Base-by-base conservation (phyloP, 2,888 invertebrate genomes). In the Aphodius sticticus region DNA sequence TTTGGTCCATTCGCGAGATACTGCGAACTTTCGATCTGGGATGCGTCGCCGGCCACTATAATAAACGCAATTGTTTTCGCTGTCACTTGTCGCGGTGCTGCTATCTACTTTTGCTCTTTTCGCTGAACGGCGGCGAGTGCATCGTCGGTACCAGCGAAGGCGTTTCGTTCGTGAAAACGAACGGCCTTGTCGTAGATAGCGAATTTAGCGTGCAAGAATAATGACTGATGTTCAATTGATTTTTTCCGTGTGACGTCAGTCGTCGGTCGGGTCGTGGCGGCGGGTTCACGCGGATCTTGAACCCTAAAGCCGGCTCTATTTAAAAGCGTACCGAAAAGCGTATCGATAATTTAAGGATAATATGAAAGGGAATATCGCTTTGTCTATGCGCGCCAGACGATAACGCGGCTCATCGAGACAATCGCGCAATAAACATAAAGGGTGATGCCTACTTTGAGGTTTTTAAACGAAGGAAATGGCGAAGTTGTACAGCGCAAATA, bases 161-260 rank as follows among this genome's bases (percentile, higher is more conserved):
- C 71, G 71, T 53, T 69, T 37, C 77, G 70, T 70, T 77, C 71
- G 12, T 0, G 36, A 74, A 35, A 12, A 53, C 53, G 53, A 15
- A 76, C 77, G 74, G 70, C 77, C 79, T 79, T 76, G 77, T 79
- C 74, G 77, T 72, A 74, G 78, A 78, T 77, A 76, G 76, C 82
- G 82, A 82, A 80, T 76, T 81, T 81, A 78, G 82, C 82, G 82
- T 82, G 82, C 76, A 77, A 78, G 78, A 26, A 78, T 81, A 82
- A 82, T 83, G 83, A 83, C 79, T 81, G 79, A 79, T 77, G 80
- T 81, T 9, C 81, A 82, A 84, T 84, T 84, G 84, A 84, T 85
- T 84, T 84, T 84, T 83, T 83, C 79, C 81, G 77, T 78, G 81
- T 84, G 85, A 84, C 84, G 84, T 85, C 84, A 84, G 81, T 82